Evolutionary conservation across 2,797 vertebrate genomes (phyloP), one percentile per base, ranked within the genome.

Genomic region (Acrossocheilus wenchowensis): DNA sequence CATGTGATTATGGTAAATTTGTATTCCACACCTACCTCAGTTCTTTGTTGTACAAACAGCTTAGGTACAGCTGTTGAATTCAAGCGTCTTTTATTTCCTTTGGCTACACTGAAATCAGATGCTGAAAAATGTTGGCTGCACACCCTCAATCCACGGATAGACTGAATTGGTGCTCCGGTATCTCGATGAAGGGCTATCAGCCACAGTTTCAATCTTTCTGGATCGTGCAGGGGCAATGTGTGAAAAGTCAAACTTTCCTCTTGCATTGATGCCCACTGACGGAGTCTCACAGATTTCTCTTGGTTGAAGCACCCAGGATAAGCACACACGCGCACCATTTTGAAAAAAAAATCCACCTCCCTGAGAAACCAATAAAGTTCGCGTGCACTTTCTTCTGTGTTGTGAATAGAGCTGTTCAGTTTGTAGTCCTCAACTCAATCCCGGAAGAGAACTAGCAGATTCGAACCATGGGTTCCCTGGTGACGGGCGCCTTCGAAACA

Each of bases 261-360:
- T 11, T 69, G 79, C 79, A 23, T 1, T 23, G 79, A 68, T 19
- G 79, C 62, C 19, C 43, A 69, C 30, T 81, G 64, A 2, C 79
- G 79, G 64, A 81, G 79, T 69, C 79, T 23, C 26, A 81, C 11
- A 1, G 45, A 15, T 69, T 81, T 81, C 64, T 81, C 79, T 36
- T 26, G 79, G 45, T 81, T 81, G 21, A 81, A 81, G 19, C 79
- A 81, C 39, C 64, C 45, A 10, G 79, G 64, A 69, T 5, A 81
- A 66, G 64, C 79, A 69, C 79, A 81, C 45, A 81, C 79, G 41
- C 79, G 79, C 43, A 81, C 79, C 79, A 81, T 81, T 81, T 69
- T 81, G 64, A 66, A 50, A 45, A 66, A 30, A 81, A 66, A 81
- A 23, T 36, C 39, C 57, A 62, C 54, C 77, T 7, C 36, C 23